phyloP scores from a whole-genome alignment of 2,888 invertebrate species.

The Rhingia campestris region DNA sequence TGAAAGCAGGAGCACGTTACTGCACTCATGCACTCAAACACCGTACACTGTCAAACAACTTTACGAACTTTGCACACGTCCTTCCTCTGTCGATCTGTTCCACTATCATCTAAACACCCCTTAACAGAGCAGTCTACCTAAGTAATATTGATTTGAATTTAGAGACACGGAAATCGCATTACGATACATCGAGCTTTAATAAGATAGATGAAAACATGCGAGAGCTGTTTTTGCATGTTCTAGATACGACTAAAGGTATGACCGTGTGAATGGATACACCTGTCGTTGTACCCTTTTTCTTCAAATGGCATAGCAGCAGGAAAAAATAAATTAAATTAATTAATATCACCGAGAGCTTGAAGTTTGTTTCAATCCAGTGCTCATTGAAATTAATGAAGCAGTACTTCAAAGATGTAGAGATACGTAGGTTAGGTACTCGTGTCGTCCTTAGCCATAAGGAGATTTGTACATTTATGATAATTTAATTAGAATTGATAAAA shows the following conservation, averaged over 20 bases:
- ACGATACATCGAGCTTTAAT: conserved; percentile 60
- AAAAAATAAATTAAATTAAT: conserved; percentile 32
- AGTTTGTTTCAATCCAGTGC: conserved; percentile 22
- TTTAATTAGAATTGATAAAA: conserved; percentile 53
- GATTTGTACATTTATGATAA: conserved; percentile 29
- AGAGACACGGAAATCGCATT: conserved; percentile 67
- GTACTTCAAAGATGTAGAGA: conserved; percentile 21
- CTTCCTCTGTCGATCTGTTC: background rate
- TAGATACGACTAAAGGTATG: background rate
- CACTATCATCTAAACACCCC: conserved; percentile 9
- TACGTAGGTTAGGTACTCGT: background rate
- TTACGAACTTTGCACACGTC: conserved; percentile 7
- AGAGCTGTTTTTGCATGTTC: conserved; percentile 44
- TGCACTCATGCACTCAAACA: background rate
- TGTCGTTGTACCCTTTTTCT: conserved; percentile 16
- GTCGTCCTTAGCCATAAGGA: background rate
- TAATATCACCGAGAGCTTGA: conserved; percentile 33
- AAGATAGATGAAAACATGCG: conserved; percentile 59
- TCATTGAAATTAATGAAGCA: conserved; percentile 34
- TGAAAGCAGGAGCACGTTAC: background rate
- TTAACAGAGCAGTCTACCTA: conserved; percentile 19
- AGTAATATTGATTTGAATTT: conserved; percentile 62
- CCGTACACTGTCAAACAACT: background rate
- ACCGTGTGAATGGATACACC: conserved; percentile 34
- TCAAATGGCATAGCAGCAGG: background rate